Percentiles rank a stretch among this genome's conserved stretches.
Conservation (phyloP, 2,113 vertebrate genomes). For the Psittacula cyanocephala region DNA sequence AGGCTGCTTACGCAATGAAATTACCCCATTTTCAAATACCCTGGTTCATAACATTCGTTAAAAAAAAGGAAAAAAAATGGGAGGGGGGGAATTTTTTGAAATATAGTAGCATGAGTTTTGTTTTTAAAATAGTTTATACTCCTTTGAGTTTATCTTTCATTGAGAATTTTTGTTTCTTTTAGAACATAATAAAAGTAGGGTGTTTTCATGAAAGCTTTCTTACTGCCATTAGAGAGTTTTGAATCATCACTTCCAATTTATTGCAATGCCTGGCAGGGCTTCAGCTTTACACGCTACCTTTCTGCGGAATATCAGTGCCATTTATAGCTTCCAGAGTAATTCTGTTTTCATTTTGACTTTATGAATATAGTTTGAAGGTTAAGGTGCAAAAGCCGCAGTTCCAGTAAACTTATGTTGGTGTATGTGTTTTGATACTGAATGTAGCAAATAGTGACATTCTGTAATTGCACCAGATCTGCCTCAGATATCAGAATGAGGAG, state of each 20-base stretch:
- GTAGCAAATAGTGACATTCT: not conserved
- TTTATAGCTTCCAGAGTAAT: conserved; percentile 18
- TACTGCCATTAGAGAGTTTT: not conserved
- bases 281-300: not conserved
- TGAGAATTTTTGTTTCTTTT: conserved; percentile 43
- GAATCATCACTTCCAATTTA: conserved; percentile 5
- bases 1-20: conserved; percentile 56
- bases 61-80: not conserved
- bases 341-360: not conserved
- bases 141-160: conserved; percentile 34
- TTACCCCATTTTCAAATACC: conserved; percentile 32
- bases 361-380: not conserved
- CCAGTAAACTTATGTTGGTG: not conserved
- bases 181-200: not conserved
- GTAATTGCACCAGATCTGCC: not conserved
- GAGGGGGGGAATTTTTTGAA: not conserved
- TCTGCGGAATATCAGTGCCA: not conserved
- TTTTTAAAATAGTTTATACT: conserved; percentile 33
- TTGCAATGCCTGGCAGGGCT: not conserved
- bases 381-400: not conserved
- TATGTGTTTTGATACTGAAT: not conserved
- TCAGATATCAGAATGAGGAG: not conserved
- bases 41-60: conserved; percentile 20
- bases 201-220: conserved; percentile 41
- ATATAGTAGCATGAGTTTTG: conserved; percentile 29